phyloP scores from a whole-genome alignment of 2,888 invertebrate genomes.

The Cosmopolites sordidus region DNA sequence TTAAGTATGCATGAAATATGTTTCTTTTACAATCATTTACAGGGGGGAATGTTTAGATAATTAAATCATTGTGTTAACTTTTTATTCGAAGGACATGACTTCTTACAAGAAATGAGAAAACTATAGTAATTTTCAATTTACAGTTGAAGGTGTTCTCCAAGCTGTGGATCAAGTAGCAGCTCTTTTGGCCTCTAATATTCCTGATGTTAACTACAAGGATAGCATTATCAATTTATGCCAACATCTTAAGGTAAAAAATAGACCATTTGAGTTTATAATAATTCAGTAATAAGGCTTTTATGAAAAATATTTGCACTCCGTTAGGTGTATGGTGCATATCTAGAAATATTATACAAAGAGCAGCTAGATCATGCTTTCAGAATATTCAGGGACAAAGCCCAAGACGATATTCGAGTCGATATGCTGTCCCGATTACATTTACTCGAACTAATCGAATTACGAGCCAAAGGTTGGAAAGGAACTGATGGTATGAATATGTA shows the following conservation, averaged over 20 bases:
- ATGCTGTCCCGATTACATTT: conserved; percentile 81
- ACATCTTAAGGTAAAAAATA: conserved; percentile 63
- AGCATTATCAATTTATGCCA: conserved; percentile 74
- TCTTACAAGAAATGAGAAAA: too few relatives aligned
- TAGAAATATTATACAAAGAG: conserved; percentile 80
- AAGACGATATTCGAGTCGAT: conserved; percentile 82
- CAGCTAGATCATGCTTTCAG: conserved; percentile 81
- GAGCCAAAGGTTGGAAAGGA: conserved; percentile 88
- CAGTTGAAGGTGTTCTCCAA: conserved; percentile 78
- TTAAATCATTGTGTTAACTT: too few relatives aligned
- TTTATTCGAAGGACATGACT: too few relatives aligned
- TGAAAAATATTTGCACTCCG: neutral
- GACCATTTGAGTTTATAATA: too few relatives aligned
- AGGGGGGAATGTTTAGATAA: too few relatives aligned
- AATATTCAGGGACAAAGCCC: conserved; percentile 83
- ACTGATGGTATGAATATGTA: conserved; percentile 80
- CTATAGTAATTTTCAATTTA: conserved; percentile 44
- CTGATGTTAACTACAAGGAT: conserved; percentile 58
- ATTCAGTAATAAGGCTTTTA: neutral
- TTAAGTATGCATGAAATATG: too few relatives aligned
- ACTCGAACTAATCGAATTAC: conserved; percentile 87
- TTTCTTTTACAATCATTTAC: too few relatives aligned
- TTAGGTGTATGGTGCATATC: conserved; percentile 65
- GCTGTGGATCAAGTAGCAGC: conserved; percentile 77
- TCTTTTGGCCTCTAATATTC: conserved; percentile 69